These are phyloP conservation scores for Cydia pomonella DNA, from an alignment of 1,140 invertebrate genomes.

Conservation along the genomic window DNA sequence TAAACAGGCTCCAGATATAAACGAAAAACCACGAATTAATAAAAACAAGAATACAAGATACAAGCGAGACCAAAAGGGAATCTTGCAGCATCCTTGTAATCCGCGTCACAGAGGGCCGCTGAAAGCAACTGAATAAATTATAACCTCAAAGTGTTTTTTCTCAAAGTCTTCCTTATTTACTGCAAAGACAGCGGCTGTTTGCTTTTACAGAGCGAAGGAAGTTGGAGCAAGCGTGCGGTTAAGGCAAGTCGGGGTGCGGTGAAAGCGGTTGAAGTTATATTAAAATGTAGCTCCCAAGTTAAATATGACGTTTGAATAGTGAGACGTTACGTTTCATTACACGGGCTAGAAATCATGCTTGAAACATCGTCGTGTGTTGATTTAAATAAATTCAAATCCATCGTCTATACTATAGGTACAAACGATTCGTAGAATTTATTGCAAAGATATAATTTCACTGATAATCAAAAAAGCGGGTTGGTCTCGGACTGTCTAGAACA, in stretches of 20 bases:
- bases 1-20: no score
- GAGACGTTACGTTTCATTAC: background rate
- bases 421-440: no score
- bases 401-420: no score
- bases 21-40: background rate
- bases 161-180: conserved; percentile 19
- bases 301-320: background rate
- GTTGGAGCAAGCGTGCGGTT: background rate
- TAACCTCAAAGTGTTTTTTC: conserved; percentile 24
- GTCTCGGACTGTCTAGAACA: no score
- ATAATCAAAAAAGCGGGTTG: no score
- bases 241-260: background rate
- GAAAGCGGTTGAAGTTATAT: background rate
- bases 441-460: no score
- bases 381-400: no score
- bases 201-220: background rate
- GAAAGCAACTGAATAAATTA: conserved; percentile 29
- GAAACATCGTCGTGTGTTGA: background rate
- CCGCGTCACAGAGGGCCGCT: conserved; percentile 5
- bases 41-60: background rate
- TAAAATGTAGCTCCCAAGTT: background rate
- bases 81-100: background rate
- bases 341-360: background rate
- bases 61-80: background rate
- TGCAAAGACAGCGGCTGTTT: background rate